A percentile compares a stretch with the other conserved stretches of the same genome.
Evolutionary conservation across 2,797 vertebrate genomes (phyloP).

Genomic region (Calcarius lapponicus): DNA sequence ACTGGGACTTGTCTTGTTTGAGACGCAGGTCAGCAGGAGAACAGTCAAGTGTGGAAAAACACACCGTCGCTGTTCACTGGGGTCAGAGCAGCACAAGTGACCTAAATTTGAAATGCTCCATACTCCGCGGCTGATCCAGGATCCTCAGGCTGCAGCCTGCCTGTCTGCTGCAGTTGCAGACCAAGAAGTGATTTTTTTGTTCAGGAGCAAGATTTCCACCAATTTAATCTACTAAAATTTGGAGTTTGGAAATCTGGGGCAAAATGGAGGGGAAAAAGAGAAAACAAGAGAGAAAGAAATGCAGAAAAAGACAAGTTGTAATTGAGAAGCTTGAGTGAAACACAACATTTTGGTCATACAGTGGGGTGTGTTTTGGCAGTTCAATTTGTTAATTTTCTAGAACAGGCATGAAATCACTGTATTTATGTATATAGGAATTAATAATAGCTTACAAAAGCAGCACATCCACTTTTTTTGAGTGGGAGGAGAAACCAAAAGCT

Average conservation of each 20-base stretch:
- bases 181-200: not conserved
- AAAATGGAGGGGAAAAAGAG: not conserved
- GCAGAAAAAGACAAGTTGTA: not conserved
- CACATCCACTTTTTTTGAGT: not conserved
- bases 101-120: not conserved
- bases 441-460: constrained; percentile 18
- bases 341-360: not conserved
- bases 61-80: fast-evolving
- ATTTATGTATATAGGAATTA: not conserved
- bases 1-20: fast-evolving
- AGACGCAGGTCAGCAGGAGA: not conserved
- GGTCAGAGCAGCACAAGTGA: not conserved
- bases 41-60: not conserved
- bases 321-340: not conserved
- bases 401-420: not conserved
- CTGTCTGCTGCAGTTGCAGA: not conserved
- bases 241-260: not conserved
- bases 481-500: constrained; percentile 2
- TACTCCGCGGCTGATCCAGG: not conserved
- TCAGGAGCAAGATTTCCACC: not conserved
- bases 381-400: not conserved
- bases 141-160: not conserved
- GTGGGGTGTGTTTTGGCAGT: not conserved
- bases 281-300: not conserved
- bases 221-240: not conserved